These are phyloP conservation scores for Crypturellus undulatus DNA, from an alignment of 2,113 vertebrate genomes.

Conservation along the genomic window DNA sequence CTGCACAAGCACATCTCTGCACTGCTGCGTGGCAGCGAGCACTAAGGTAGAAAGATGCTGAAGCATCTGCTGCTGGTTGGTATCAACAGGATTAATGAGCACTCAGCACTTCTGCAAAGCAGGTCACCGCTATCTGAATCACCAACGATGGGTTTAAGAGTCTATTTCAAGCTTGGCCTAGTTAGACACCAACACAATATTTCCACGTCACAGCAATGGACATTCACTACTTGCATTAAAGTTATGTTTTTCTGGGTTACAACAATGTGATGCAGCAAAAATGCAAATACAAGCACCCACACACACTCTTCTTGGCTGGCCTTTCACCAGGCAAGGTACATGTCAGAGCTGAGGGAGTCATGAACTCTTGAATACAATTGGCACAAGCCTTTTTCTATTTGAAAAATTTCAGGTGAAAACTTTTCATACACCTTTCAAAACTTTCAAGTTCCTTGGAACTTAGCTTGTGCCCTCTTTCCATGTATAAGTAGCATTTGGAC, in stretches of 20 bases:
- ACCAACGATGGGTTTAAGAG: not conserved
- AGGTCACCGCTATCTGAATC: not conserved
- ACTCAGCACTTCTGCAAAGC: not conserved
- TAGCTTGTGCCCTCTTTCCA: not conserved
- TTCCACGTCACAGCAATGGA: fast-evolving
- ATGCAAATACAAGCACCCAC: not conserved
- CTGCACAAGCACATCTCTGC: not conserved
- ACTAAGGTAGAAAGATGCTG: not conserved
- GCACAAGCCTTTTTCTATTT: not conserved
- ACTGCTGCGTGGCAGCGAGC: fast-evolving
- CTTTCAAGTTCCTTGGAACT: not conserved
- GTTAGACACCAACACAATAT: not conserved
- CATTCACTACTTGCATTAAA: not conserved
- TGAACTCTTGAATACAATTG: not conserved
- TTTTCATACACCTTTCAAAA: not conserved
- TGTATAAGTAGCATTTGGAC: fast-evolving
- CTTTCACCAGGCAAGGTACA: not conserved
- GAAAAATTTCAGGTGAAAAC: not conserved
- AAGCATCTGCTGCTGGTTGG: not conserved
- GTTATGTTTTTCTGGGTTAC: not conserved
- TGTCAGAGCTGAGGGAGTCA: fast-evolving
- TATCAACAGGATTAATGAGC: not conserved
- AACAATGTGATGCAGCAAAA: not conserved
- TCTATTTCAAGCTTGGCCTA: not conserved
- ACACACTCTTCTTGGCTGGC: not conserved